Base-by-base conservation (phyloP, 2,797 vertebrate species). In the Caiman crocodilus region DNA sequence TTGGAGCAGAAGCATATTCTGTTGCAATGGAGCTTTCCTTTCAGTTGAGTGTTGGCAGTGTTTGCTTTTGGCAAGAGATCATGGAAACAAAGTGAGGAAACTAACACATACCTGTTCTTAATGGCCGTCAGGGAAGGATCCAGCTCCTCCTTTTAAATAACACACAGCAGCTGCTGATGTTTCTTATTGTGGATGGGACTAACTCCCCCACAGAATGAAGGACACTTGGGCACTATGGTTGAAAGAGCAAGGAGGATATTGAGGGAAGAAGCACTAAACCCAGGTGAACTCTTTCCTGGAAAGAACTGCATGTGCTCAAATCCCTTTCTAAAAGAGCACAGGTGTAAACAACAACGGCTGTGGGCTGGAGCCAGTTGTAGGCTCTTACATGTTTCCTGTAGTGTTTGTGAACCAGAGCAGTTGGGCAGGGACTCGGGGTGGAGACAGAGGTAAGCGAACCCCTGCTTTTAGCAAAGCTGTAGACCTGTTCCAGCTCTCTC, bases 261-360 rank as follows among this genome's bases (percentile, higher is more conserved):
- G 75, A 15, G 61, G 23, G 55, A 91, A 92, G 85, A 93, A 93
- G 94, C 82, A 76, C 65, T 76, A 79, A 56, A 83, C 71, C 55
- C 50, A 42, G n/a, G 76, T 65, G 76, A 80, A 71, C 26, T 6
- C 90, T 94, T 96, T 92, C 92, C 89, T 88, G 89, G 93, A 93
- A 96, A 95, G 42, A 85, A 67, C 9, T 61, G 65, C 56, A 85
- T 78, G 26, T 90, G 76, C 75, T 55, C 80, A 82, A 87, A 80
- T 81, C 61, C 20, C 4, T 58, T 82, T 90, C 93, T 87, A 79
- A 80, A 79, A 92, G 77, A 87, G 87, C 88, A 77, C 65, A 71
- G 69, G 14, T 60, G 32, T 75, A 17, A 21, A 35, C 69, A 55
- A 35, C 55, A 85, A 59, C 65, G 79, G 58, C 59, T 61, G 65